These are phyloP conservation scores for Alviniconcha strummeri DNA, from an alignment of 2,888 invertebrate species.

Conservation along the genomic window DNA sequence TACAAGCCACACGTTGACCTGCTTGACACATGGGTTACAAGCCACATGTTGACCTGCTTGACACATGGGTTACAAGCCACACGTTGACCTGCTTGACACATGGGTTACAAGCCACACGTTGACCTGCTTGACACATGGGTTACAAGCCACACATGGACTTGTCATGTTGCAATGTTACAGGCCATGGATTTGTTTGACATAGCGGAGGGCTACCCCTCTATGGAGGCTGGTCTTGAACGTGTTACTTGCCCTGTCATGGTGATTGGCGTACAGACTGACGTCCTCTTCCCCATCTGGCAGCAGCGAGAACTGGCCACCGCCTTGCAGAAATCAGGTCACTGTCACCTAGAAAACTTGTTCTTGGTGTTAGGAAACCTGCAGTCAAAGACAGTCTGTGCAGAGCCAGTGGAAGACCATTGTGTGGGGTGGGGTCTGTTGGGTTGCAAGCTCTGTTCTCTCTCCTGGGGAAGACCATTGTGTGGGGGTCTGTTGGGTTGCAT, in stretches of 20 bases:
- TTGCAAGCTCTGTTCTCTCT: background rate
- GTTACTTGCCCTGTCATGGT: constrained; percentile 70
- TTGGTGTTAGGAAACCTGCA: background rate
- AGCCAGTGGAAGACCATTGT: no score
- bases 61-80: no score
- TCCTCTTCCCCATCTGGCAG: constrained; percentile 72
- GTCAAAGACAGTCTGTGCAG: background rate
- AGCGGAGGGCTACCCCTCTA: constrained; percentile 57
- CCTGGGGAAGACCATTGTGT: no score
- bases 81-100: no score
- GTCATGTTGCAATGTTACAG: constrained; percentile 42
- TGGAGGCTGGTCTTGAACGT: constrained; percentile 57
- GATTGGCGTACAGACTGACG: constrained; percentile 71
- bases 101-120: no score
- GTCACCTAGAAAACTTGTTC: constrained; percentile 1
- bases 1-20: no score
- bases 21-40: no score
- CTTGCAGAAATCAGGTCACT: constrained; percentile 64
- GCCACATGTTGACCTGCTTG: no score
- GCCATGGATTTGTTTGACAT: constrained; percentile 73
- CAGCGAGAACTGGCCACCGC: constrained; percentile 65
- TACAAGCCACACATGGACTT: no score
- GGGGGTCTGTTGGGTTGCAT: no score
- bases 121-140: no score
- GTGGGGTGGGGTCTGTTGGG: no score